phyloP scores from a whole-genome alignment of 2,797 vertebrate genomes.

The Scomberomorus guttatus region DNA sequence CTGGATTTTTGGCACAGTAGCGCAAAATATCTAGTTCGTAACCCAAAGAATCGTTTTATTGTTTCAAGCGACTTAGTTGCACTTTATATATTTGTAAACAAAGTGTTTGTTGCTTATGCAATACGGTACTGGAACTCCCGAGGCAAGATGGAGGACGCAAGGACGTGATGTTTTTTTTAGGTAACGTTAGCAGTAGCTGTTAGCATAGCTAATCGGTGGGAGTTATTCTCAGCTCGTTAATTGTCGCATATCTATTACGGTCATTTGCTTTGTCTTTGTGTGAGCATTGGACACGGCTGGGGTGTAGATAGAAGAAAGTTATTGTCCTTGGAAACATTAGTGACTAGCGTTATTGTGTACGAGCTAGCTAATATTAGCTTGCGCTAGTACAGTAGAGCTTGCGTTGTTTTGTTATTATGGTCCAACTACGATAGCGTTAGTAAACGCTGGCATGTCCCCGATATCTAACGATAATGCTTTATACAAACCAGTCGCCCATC shows the following conservation, averaged over 20 bases:
- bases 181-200: conserved; percentile 76
- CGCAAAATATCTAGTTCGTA: conserved; percentile 38
- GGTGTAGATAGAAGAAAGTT: accelerated
- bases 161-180: conserved; percentile 86
- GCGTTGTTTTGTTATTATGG: conserved; percentile 83
- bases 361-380: conserved; percentile 73
- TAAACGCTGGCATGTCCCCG: conserved; percentile 19
- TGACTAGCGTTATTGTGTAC: conserved; percentile 7
- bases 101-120: conserved; percentile 86
- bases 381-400: conserved; percentile 73
- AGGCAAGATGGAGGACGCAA: conserved; percentile 94
- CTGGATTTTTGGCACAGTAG: conserved; percentile 44
- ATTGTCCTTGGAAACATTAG: not conserved
- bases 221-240: conserved; percentile 38
- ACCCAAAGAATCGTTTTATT: not conserved
- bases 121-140: conserved; percentile 87
- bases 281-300: not conserved
- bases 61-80: conserved; percentile 38
- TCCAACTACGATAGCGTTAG: conserved; percentile 26
- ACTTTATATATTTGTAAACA: conserved; percentile 83
- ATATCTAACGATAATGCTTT: not conserved
- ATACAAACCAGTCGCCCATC: accelerated
- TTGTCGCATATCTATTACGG: not conserved
- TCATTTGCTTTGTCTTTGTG: not conserved
- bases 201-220: conserved; percentile 67